phyloP scores from a whole-genome alignment of 2,113 vertebrate genomes.

The Neogale vison region DNA sequence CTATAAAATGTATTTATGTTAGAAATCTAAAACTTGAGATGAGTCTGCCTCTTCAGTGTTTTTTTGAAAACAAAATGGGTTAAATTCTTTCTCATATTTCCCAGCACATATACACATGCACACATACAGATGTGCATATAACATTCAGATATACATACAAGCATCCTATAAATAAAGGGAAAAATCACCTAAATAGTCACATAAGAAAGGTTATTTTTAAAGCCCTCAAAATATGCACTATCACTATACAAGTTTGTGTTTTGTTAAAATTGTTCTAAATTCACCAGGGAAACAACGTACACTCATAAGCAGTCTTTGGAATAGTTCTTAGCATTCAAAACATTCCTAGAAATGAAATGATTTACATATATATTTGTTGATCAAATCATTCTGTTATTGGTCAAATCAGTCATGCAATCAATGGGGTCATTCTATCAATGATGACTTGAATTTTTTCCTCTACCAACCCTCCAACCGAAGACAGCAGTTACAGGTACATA shows the following conservation, averaged over 20 bases:
- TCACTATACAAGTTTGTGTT: neutral
- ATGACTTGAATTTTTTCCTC: neutral
- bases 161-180: neutral
- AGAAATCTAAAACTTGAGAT: slow-evolving; percentile 16
- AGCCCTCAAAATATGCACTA: neutral
- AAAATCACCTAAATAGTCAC: neutral
- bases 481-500: neutral
- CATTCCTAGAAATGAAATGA: neutral
- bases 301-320: neutral
- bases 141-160: neutral
- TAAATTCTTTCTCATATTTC: neutral
- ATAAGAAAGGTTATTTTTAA: slow-evolving; percentile 1
- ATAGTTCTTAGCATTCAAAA: neutral
- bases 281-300: neutral
- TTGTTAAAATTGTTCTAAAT: slow-evolving; percentile 1
- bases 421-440: neutral
- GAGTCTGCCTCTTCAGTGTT: neutral
- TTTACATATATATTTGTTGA: neutral
- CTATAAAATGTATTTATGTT: slow-evolving; percentile 54
- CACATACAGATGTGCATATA: neutral
- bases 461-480: neutral
- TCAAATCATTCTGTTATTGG: neutral
- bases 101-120: neutral
- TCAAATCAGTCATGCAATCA: neutral
- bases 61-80: neutral